Base-by-base conservation (phyloP, 1,140 invertebrate species). In the Macrosteles quadrilineatus region DNA sequence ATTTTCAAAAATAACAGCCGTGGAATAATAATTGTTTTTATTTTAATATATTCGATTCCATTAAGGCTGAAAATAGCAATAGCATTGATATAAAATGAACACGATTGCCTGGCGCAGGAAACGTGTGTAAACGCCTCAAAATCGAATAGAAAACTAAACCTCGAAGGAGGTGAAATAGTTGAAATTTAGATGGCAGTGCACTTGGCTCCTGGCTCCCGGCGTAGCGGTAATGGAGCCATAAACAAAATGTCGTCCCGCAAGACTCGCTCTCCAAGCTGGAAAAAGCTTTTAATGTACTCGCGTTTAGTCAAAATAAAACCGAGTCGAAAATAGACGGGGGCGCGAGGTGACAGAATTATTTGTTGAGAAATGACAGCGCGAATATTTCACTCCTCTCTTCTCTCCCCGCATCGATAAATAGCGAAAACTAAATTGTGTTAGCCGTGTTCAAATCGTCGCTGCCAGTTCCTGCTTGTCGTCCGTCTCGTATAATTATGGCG, bases 261-360 rank as follows among this genome's bases (percentile, higher is more conserved):
- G 47, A 50, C n/a, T 50, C n/a, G 47, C 47, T 50, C 47, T 50
- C 47, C 32, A 36, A 36, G 47, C 47, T 50, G 47, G 47, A 50
- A 50, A 50, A 50, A 50, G 47, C 47, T 50, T 50, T 50, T 50
- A 50, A 50, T 50, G 47, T 50, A 50, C 47, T 50, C 47, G 47
- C 17, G 47, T 50, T 50, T 50, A 50, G 17, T 19, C 17, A 50
- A 50, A 50, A 50, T 50, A 50, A 6, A 50, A 50, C 47, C 6
- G 4, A 6, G 47, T 50, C 17, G 47, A n/a, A 50, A n/a, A 50
- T 23, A 50, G 17, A 4, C 21, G 17, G 3, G 17, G 47, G 6
- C 21, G 17, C 47, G 47, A 50, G 4, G 47, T 23, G 47, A 50
- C 17, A 50, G 17, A 50, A 23, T 50, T n/a, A 50, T 50, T 50